Conservation (phyloP, 2,888 invertebrate genomes). For the Diogma glabrata region DNA sequence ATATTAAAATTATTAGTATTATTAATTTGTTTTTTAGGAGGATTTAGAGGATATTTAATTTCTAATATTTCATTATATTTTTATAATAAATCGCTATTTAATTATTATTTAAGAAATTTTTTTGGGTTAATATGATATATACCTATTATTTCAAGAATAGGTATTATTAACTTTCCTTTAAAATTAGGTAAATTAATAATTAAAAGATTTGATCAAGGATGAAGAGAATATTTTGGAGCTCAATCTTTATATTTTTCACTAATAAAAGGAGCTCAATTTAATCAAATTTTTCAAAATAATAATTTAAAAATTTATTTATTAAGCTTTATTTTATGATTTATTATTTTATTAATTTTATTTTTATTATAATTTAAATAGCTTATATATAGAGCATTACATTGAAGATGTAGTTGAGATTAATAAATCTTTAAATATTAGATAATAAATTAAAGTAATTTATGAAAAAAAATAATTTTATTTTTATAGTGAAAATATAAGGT, state of each 20-base stretch:
- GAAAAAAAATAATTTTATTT: slow-evolving; percentile 38
- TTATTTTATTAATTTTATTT: slow-evolving; percentile 17
- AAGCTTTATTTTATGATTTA: slow-evolving; percentile 37
- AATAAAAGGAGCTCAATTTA: slow-evolving; percentile 35
- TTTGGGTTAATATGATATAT: slow-evolving; percentile 42
- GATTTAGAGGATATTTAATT: slow-evolving; percentile 36
- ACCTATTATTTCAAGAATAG: slow-evolving; percentile 38
- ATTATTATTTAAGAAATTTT: slow-evolving; percentile 33
- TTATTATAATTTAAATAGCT: too few species aligned
- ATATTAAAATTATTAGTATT: slow-evolving; percentile 43
- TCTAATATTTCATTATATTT: slow-evolving; percentile 38
- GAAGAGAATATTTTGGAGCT: slow-evolving; percentile 39
- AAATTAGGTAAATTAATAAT: slow-evolving; percentile 33
- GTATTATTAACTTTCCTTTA: slow-evolving; percentile 39
- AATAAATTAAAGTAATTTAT: slow-evolving; percentile 29
- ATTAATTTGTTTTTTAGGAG: slow-evolving; percentile 38
- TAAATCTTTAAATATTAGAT: slow-evolving; percentile 17
- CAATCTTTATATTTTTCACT: slow-evolving; percentile 36
- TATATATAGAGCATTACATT: slow-evolving; percentile 37
- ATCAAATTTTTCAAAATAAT: slow-evolving; percentile 23
- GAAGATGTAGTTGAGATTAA: slow-evolving; percentile 36
- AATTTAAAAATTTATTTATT: slow-evolving; percentile 40
- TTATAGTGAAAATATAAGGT: slow-evolving; percentile 2
- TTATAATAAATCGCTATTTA: slow-evolving; percentile 34
- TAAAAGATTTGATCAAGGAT: slow-evolving; percentile 40